Evolutionary conservation across 1,140 invertebrate genomes (phyloP).

Genomic region (Hylyphantes graminicola): DNA sequence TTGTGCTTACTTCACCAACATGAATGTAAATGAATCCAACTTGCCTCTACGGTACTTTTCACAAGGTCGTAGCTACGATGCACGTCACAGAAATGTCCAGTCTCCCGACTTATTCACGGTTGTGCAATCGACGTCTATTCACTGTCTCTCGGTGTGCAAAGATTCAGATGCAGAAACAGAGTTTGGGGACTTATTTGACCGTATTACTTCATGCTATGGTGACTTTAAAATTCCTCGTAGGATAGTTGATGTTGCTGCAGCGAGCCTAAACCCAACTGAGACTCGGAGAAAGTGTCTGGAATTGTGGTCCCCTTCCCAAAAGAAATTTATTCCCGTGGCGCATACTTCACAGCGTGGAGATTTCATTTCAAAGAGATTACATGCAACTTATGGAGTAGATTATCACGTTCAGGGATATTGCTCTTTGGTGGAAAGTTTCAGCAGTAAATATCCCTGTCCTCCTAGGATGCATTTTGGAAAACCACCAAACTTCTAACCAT

Average conservation of each 20-base stretch:
- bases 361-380: slow-evolving; percentile 35
- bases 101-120: slow-evolving; percentile 23
- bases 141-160: neutral
- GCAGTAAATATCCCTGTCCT: slow-evolving; percentile 34
- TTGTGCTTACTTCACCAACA: slow-evolving; percentile 48
- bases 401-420: slow-evolving; percentile 29
- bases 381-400: slow-evolving; percentile 31
- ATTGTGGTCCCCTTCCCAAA: slow-evolving; percentile 24
- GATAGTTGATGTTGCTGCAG: slow-evolving; percentile 1
- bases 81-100: neutral
- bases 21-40: slow-evolving; percentile 19
- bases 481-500: slow-evolving; percentile 20
- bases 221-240: slow-evolving; percentile 12
- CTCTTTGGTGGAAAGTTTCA: slow-evolving; percentile 16
- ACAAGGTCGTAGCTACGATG: slow-evolving; percentile 16
- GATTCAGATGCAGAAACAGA: neutral
- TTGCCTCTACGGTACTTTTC: slow-evolving; percentile 31
- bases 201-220: slow-evolving; percentile 1
- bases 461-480: slow-evolving; percentile 40
- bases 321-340: slow-evolving; percentile 11
- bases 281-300: slow-evolving; percentile 14
- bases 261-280: slow-evolving; percentile 9
- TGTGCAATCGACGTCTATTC: slow-evolving; percentile 35
- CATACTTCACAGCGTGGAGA: slow-evolving; percentile 4
- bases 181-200: slow-evolving; percentile 3